A percentile compares a stretch with the other conserved stretches of the same genome.
These are phyloP conservation scores for Panthera tigris DNA, from an alignment of 2,113 vertebrate species.

Conservation along the genomic window DNA sequence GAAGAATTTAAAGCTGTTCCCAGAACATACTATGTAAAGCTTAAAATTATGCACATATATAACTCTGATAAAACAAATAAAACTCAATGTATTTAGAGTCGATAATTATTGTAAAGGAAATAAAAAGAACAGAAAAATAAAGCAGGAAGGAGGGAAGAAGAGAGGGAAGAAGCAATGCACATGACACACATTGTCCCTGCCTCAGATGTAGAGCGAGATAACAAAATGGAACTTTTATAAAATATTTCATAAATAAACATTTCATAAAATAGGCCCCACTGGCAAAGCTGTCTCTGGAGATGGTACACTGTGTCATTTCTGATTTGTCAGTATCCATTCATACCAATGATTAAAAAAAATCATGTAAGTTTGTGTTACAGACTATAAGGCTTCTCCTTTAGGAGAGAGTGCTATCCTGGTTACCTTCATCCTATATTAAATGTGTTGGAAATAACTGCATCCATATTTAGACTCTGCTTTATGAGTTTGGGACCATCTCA, in stretches of 20 bases:
- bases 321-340: neutral
- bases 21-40: neutral
- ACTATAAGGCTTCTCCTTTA: neutral
- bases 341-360: neutral
- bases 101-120: neutral
- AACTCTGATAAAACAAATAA: neutral
- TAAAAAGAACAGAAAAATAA: neutral
- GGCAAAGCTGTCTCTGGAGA: neutral
- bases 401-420: neutral
- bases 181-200: neutral
- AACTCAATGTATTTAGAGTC: neutral
- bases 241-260: neutral
- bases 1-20: neutral
- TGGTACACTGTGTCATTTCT: neutral
- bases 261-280: neutral
- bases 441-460: neutral
- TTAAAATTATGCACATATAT: neutral
- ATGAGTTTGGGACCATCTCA: neutral
- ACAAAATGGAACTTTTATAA: neutral
- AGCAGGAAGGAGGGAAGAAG: too few relatives aligned
- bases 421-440: neutral
- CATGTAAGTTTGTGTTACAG: neutral
- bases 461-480: neutral
- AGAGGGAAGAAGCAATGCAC: neutral
- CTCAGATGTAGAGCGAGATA: neutral